Evolutionary conservation across 2,113 vertebrate species (phyloP).

Genomic region (Archilochus colubris): DNA sequence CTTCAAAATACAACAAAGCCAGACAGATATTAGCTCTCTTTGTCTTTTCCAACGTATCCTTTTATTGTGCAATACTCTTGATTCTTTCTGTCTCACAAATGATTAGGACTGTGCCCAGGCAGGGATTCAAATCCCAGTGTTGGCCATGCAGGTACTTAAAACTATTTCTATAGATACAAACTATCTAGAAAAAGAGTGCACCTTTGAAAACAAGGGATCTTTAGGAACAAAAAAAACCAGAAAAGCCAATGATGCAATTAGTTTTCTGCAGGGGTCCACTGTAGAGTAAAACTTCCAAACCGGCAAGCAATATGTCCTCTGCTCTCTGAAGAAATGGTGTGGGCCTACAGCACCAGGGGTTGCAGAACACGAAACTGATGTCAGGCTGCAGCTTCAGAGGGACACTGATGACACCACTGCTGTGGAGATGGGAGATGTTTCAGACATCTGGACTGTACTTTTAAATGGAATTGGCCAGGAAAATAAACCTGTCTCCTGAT

Average conservation of each 20-base stretch:
- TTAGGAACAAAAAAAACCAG: background rate
- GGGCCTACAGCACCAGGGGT: accelerated
- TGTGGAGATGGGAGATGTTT: background rate
- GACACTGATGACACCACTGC: background rate
- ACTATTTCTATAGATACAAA: background rate
- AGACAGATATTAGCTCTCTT: background rate
- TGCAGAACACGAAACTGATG: accelerated
- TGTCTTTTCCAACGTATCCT: background rate
- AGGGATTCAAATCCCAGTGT: background rate
- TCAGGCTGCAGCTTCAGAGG: background rate
- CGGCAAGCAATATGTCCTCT: accelerated
- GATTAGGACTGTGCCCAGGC: background rate
- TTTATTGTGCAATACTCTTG: background rate
- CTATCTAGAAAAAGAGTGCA: background rate
- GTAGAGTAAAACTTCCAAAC: background rate
- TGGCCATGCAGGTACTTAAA: background rate
- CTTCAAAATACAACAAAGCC: background rate
- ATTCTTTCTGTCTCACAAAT: background rate
- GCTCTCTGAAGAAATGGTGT: background rate
- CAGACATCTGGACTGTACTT: background rate
- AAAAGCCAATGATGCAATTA: background rate
- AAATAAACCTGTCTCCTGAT: background rate
- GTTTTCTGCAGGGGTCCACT: background rate
- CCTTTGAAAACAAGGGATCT: background rate
- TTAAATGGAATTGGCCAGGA: background rate